Conservation (phyloP, 2,888 invertebrate species). For the Drosophila merina region DNA sequence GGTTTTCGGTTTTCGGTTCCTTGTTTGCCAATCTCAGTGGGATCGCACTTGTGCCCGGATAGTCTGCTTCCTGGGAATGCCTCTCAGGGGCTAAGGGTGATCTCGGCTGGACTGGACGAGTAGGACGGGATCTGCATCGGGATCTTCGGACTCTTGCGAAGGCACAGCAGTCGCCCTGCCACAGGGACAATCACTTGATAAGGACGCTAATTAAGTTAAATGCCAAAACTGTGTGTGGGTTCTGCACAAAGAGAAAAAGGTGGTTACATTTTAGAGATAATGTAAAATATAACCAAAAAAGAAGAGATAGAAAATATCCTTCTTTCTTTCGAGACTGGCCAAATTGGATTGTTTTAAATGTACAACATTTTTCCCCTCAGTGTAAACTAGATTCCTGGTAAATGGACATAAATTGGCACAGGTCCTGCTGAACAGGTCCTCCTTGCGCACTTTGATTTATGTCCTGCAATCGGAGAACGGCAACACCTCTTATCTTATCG, state of each 20-base stretch:
- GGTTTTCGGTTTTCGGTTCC: conserved; percentile 49
- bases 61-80: conserved; percentile 57
- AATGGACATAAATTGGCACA: conserved; percentile 16
- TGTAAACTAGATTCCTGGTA: conserved; percentile 6
- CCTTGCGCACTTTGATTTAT: conserved; percentile 32
- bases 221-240: conserved; percentile 58
- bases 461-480: conserved; percentile 17
- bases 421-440: conserved; percentile 11
- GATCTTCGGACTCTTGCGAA: not conserved
- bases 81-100: not conserved
- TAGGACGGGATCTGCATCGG: conserved; percentile 17
- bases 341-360: too few species aligned
- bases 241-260: conserved; percentile 5
- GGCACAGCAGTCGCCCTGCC: conserved; percentile 54
- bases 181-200: conserved; percentile 63
- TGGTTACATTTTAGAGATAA: not conserved
- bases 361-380: not conserved
- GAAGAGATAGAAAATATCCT: too few species aligned
- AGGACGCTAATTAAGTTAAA: conserved; percentile 75
- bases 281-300: not conserved
- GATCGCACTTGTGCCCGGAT: conserved; percentile 54
- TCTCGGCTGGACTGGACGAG: not conserved
- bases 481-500: conserved; percentile 61
- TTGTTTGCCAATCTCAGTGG: conserved; percentile 45
- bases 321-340: too few species aligned